These are phyloP conservation scores for Drepanosiphum platanoidis DNA, from an alignment of 2,888 invertebrate genomes.

Conservation along the genomic window DNA sequence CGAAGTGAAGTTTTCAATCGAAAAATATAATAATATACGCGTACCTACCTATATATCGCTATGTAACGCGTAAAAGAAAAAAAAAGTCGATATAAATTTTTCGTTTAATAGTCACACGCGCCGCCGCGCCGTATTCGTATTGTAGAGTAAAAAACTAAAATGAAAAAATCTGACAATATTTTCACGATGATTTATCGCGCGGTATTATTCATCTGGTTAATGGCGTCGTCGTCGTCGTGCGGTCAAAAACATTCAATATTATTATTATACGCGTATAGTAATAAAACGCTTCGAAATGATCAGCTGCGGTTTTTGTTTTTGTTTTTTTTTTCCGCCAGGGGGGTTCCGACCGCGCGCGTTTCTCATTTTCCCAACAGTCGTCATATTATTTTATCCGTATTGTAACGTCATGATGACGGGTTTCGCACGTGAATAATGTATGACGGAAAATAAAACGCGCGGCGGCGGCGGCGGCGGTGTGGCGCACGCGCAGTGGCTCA, in stretches of 20 bases:
- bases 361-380: slow-evolving; percentile 11
- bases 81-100: too few species aligned
- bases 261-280: neutral
- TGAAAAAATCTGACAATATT: slow-evolving; percentile 16
- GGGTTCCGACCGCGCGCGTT: too few species aligned
- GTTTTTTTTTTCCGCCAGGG: neutral
- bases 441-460: neutral
- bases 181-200: slow-evolving; percentile 9
- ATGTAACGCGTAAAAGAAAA: too few species aligned
- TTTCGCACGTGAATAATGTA: slow-evolving; percentile 6
- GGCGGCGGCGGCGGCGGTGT: too few species aligned
- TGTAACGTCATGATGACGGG: neutral
- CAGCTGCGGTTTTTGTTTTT: neutral
- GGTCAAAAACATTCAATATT: slow-evolving; percentile 38
- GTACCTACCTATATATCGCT: too few species aligned
- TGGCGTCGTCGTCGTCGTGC: neutral
- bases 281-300: slow-evolving; percentile 7
- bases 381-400: neutral
- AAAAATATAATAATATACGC: too few species aligned
- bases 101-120: too few species aligned
- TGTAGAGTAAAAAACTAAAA: neutral
- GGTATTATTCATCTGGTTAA: slow-evolving; percentile 21
- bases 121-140: too few species aligned
- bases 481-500: neutral
- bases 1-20: too few species aligned